Evolutionary conservation across 2,888 invertebrate species (phyloP).

Genomic region (Hemithea aestivaria): DNA sequence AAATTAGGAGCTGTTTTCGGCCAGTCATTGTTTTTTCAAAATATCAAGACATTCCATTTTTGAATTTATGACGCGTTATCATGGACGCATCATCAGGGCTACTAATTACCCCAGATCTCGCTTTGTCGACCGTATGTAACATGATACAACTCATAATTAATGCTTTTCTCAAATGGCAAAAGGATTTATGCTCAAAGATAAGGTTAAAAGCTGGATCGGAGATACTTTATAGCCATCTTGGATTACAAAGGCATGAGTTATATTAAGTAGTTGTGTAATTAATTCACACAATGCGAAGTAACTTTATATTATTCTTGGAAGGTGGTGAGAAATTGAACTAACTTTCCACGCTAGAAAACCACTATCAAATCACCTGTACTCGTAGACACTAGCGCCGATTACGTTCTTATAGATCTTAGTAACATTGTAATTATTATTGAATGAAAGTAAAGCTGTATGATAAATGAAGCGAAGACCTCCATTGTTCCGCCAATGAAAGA

Average conservation of each 20-base stretch:
- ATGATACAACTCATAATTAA: slow-evolving; percentile 38
- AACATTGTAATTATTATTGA: slow-evolving; percentile 75
- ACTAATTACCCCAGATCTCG: slow-evolving; percentile 48
- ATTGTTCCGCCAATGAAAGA: slow-evolving; percentile 73
- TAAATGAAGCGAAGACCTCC: slow-evolving; percentile 72
- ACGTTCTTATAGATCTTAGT: too few species aligned
- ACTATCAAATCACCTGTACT: too few species aligned
- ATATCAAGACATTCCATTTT: slow-evolving; percentile 28
- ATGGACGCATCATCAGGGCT: slow-evolving; percentile 38
- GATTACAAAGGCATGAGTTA: slow-evolving; percentile 48
- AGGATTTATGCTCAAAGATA: slow-evolving; percentile 30
- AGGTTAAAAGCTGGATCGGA: slow-evolving; percentile 30
- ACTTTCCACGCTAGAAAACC: too few species aligned
- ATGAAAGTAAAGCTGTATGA: slow-evolving; percentile 76
- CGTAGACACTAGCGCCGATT: too few species aligned
- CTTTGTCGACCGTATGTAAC: slow-evolving; percentile 41
- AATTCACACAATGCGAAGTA: slow-evolving; percentile 53
- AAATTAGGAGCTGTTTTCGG: slow-evolving; percentile 21
- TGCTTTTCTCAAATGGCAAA: slow-evolving; percentile 30
- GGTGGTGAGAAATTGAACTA: too few species aligned
- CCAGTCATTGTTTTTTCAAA: slow-evolving; percentile 28
- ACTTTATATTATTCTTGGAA: slow-evolving; percentile 28
- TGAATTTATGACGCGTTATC: slow-evolving; percentile 29
- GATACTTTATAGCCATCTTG: slow-evolving; percentile 36
- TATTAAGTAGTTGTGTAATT: slow-evolving; percentile 54